Evolutionary conservation across 2,888 invertebrate genomes (phyloP), one percentile per base, ranked within the genome.

Genomic region (Diplolepis rosae): DNA sequence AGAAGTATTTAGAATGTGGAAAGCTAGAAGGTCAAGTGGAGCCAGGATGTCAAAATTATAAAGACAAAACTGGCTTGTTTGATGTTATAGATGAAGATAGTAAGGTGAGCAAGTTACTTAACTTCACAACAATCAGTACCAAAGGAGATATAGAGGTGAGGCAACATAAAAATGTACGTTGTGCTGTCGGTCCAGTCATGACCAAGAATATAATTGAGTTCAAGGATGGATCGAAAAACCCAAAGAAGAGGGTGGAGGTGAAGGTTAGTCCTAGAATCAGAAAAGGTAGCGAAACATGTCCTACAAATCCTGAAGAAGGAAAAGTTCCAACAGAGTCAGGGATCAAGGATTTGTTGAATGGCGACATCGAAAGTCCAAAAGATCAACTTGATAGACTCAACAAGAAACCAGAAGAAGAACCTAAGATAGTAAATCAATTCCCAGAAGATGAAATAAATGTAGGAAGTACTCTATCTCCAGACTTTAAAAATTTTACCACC

Each of bases 191-290:
- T 5, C 74, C 78, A 3, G 74, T 82, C 0, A 77, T 82, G 4
- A 77, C 71, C 1, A 82, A 80, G 52, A 74, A 77, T 27, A 65
- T 80, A 32, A 65, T 75, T 27, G 78, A 80, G 52, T 79, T 77
- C 75, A 66, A 71, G 1, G 73, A 74, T 6, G 54, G 32, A 0
- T 27, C 72, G 0, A 67, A 73, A 0, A 74, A 76, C 18, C 73
- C 79, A 1, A 78, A 75, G 65, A 81, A 75, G 48, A 73, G 81
- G 42, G 77, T 83, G 1, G 82, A 82, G 56, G 77, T 83, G 7
- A 83, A 79, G 54, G 79, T 83, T 4, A 77, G 77, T 45, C 82
- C 80, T 5, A 70, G 72, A n/a, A 4, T 61, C 6, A 68, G 50
- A 2, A 27, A 50, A 13, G 66, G 45, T 24, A 39, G 65, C 7